A percentile compares a stretch with the other conserved stretches of the same genome.
Conservation (phyloP, 2,113 vertebrate species). For the Archocentrus centrarchus region DNA sequence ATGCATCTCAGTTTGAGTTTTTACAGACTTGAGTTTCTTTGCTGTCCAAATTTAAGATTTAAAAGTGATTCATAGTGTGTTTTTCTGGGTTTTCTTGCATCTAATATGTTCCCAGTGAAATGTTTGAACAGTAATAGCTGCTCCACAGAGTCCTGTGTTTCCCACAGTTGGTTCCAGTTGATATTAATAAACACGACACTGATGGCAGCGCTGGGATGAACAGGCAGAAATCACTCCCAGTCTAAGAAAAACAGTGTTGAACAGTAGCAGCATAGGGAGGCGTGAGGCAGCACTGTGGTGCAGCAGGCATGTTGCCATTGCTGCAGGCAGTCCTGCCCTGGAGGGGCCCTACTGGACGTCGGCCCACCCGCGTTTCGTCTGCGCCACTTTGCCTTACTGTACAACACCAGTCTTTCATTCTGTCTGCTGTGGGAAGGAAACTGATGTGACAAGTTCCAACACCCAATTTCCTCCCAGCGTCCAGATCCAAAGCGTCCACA, state of each 20-base stretch:
- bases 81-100: not conserved
- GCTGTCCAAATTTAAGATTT: not conserved
- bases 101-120: not conserved
- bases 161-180: not conserved
- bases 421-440: conserved; percentile 41
- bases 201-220: not conserved
- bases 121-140: not conserved
- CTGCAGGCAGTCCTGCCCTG: conserved; percentile 27
- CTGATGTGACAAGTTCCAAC: conserved; percentile 63
- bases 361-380: not conserved
- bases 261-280: conserved; percentile 41
- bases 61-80: not conserved
- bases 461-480: conserved; percentile 41
- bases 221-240: not conserved
- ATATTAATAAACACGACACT: not conserved
- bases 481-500: conserved; percentile 33
- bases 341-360: conserved; percentile 18
- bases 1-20: not conserved
- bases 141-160: not conserved
- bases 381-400: conserved; percentile 6
- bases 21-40: not conserved
- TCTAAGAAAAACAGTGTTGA: conserved; percentile 24
- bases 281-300: not conserved
- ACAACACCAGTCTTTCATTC: conserved; percentile 67
- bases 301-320: conserved; percentile 27